Evolutionary conservation across 2,113 vertebrate genomes (phyloP).

Genomic region (Lichenostomus cassidix): DNA sequence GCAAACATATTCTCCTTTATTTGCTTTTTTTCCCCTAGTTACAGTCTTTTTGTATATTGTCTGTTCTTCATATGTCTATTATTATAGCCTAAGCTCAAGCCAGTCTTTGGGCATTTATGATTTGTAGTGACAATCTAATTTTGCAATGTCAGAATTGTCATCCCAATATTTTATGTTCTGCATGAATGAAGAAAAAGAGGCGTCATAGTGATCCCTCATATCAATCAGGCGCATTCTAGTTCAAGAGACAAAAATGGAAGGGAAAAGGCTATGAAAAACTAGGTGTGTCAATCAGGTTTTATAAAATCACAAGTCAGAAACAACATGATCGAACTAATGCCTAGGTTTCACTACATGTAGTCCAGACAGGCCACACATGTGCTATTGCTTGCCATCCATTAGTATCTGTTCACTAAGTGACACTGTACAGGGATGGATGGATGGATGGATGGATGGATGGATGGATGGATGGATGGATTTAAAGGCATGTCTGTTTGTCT

Average conservation of each 20-base stretch:
- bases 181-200: neutral
- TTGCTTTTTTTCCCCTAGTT: neutral
- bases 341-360: neutral
- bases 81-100: neutral
- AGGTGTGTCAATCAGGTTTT: neutral
- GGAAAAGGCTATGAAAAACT: neutral
- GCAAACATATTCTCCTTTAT: neutral
- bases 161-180: neutral
- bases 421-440: neutral
- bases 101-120: neutral
- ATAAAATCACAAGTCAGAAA: slow-evolving; percentile 1
- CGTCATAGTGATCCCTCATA: neutral
- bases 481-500: neutral
- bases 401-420: neutral
- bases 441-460: neutral
- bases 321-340: neutral
- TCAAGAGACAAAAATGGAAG: neutral
- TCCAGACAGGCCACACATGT: neutral
- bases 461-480: neutral
- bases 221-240: neutral
- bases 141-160: neutral
- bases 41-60: neutral
- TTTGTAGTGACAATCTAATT: slow-evolving; percentile 19
- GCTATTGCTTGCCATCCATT: neutral
- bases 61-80: neutral